Evolutionary conservation across 2,888 invertebrate species (phyloP), one percentile per base, ranked within the genome.

Genomic region (Aspidiotus rigidus): DNA sequence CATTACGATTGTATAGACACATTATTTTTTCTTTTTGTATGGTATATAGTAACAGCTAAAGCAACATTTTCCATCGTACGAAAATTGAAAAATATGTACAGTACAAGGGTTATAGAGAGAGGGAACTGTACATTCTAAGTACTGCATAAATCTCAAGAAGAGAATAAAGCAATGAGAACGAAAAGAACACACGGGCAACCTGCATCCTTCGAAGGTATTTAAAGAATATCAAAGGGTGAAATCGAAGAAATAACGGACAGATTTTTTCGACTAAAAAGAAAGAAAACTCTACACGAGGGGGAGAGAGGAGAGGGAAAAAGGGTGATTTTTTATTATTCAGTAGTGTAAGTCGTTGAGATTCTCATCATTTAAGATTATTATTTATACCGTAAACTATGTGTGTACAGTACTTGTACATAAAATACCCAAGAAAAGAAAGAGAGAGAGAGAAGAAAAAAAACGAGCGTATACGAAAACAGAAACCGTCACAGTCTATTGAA

Each of bases 401-500:
- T 28, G 28, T 28, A 28, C 28, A 28, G 28, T 28, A 28, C 28
- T 28, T 28, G 28, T 28, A 28, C 28, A 28, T 28, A 28, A 28
- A 28, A 28, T 28, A 28, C 28, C 28, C 28, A 28, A 28, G 28
- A 28, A 28, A 28, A 28, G 28, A 28, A 28, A 28, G 28, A 28
- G n/a, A n/a, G n/a, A n/a, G n/a, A n/a, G 64, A 28, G 28, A 28
- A 28, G 5, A 28, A 5, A 28, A 28, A 28, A 5, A 28, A 56
- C 41, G 57, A 39, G 28, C 41, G 57, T 57, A 56, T 42, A 53
- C 44, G 67, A 67, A 60, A 59, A 66, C 28, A 28, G 28, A 67
- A 67, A 67, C 67, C 67, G 67, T 67, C 60, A 60, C 54, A 67
- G 60, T 67, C 67, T 67, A 67, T 67, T 67, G 67, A 67, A 67